Percentiles rank a stretch among this genome's conserved stretches.
These are phyloP conservation scores for Anolis carolinensis DNA, from an alignment of 2,113 vertebrate genomes.

Conservation along the genomic window DNA sequence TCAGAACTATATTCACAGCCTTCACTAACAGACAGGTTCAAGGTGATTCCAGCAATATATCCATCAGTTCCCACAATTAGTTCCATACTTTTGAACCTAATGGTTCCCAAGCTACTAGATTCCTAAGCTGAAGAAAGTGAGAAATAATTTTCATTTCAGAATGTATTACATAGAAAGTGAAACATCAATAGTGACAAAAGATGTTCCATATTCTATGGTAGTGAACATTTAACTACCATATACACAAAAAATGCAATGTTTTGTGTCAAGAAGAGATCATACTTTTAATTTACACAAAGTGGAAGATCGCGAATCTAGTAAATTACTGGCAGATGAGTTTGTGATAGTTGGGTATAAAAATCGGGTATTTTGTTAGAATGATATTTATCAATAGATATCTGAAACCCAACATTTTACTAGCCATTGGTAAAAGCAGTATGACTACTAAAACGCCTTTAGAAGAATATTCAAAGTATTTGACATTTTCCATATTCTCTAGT, in stretches of 20 bases:
- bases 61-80: neutral
- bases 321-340: neutral
- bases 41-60: neutral
- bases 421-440: neutral
- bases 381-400: neutral
- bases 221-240: neutral
- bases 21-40: neutral
- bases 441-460: neutral
- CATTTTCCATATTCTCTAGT: neutral
- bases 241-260: neutral
- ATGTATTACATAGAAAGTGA: neutral
- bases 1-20: neutral
- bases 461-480: neutral
- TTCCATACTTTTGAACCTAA: neutral
- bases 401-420: neutral
- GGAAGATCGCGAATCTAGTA: neutral
- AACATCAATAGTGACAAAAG: neutral
- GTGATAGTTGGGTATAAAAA: neutral
- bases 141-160: neutral
- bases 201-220: neutral
- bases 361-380: neutral
- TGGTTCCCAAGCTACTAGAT: neutral
- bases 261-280: neutral
- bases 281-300: neutral
- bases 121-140: neutral